phyloP scores from a whole-genome alignment of 2,797 vertebrate genomes.

The Mormyrus proboscirostris region DNA sequence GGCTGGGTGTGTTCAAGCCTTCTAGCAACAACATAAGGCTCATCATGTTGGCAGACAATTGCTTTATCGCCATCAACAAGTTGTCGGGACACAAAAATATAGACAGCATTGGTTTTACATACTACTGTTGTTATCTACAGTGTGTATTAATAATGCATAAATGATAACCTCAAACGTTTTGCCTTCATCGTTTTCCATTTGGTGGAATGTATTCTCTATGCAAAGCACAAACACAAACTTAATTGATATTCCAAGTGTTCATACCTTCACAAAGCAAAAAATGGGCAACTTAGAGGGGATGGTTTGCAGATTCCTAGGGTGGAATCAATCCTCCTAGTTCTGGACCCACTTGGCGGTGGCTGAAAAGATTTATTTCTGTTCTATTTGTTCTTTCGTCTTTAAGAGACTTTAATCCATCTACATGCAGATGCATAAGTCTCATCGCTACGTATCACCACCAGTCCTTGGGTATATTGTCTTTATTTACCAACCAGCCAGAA shows the following conservation, averaged over 20 bases:
- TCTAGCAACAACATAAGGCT: slow-evolving; percentile 35
- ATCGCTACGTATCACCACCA: slow-evolving; percentile 35
- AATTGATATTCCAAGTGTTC: not conserved
- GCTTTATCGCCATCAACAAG: not conserved
- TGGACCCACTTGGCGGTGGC: not conserved
- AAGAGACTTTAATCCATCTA: slow-evolving; percentile 46
- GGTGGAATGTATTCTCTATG: not conserved
- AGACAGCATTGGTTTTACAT: not conserved
- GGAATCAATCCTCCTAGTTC: slow-evolving; percentile 5
- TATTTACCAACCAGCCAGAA: not conserved
- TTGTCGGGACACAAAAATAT: not conserved
- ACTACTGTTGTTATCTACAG: not conserved
- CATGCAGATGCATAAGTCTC: slow-evolving; percentile 38
- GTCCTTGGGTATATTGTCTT: not conserved
- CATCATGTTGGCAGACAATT: slow-evolving; percentile 39
- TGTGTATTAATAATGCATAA: not conserved
- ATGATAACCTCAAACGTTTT: not conserved
- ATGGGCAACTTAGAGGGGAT: not conserved
- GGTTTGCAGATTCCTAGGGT: not conserved
- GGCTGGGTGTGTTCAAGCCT: not conserved
- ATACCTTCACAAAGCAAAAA: not conserved
- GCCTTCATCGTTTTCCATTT: not conserved
- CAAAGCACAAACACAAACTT: not conserved
- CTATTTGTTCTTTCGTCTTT: slow-evolving; percentile 49
- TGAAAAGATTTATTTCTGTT: slow-evolving; percentile 34